Evolutionary conservation across 2,888 invertebrate species (phyloP).

Genomic region (Nomada fabriciana): DNA sequence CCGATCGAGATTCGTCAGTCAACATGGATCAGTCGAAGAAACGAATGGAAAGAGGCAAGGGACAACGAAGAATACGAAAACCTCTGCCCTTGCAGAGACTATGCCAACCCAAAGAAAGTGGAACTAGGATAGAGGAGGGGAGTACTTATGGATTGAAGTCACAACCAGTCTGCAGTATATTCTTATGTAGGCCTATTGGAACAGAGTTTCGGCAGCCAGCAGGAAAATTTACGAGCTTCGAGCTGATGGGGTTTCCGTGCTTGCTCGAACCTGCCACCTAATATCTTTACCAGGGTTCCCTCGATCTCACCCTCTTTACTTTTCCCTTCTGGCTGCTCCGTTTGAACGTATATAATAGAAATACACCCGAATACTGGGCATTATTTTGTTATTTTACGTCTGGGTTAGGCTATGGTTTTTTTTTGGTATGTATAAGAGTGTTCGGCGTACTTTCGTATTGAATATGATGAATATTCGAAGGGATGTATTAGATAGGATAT

Average conservation of each 20-base stretch:
- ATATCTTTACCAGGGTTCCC: conserved; percentile 79
- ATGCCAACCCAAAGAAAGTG: conserved; percentile 41
- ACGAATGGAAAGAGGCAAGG: conserved; percentile 24
- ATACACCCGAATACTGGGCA: conserved; percentile 31
- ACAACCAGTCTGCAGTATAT: conserved; percentile 78
- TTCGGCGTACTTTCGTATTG: background rate
- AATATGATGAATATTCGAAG: conserved; percentile 2
- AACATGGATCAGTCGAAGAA: conserved; percentile 46
- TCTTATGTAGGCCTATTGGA: conserved; percentile 79
- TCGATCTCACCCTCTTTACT: conserved; percentile 68
- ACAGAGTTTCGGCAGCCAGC: conserved; percentile 78
- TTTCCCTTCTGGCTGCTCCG: conserved; percentile 17
- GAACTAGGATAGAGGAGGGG: conserved; percentile 48
- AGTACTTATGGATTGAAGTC: conserved; percentile 76
- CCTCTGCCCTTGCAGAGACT: conserved; percentile 15
- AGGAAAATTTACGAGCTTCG: conserved; percentile 80
- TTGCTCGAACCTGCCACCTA: conserved; percentile 77
- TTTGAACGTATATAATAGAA: conserved; percentile 52
- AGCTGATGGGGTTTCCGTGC: conserved; percentile 83
- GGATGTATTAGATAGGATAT: background rate
- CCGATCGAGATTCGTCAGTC: conserved; percentile 53
- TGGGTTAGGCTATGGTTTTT: background rate
- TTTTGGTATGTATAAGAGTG: background rate
- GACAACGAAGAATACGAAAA: conserved; percentile 21
- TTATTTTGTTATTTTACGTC: conserved; percentile 44